Evolutionary conservation across 1,140 invertebrate species (phyloP), one percentile per base, ranked within the genome.

Genomic region (Anastrepha obliqua): DNA sequence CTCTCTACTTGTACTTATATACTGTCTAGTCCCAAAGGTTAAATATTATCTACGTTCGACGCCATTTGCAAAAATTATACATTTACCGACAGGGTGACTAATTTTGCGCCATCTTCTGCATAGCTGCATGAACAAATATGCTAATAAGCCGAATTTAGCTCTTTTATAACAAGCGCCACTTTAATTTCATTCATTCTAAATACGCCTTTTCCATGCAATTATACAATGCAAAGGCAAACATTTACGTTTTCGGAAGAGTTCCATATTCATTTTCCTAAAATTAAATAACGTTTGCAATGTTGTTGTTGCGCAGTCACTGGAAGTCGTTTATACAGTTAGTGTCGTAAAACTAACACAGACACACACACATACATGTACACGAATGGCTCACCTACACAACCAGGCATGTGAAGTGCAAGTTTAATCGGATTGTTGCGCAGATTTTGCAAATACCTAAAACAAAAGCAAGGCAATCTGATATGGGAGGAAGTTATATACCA

Each of bases 391-490:
- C 51, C 60, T 62, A 62, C 13, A 62, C 13, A 9, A 62, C 4
- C 60, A 5, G 60, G n/a, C 74, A 20, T 81, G n/a, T 81, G 4
- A 55, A 81, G 74, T 81, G 47, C 47, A 81, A 81, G 47, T 81
- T 81, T 81, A 81, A 81, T 58, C 74, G 74, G 74, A 81, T 81
- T 20, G 51, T 81, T 55, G n/a, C 74, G 47, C 74, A 81, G 47
- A 81, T 81, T 81, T 81, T 55, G 11, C 74, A 81, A 81, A 58
- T 81, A 15, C 47, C 8, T 9, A 81, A n/a, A 55, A 81, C 44
- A 81, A 55, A n/a, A 47, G 17, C 67, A n/a, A 47, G 39, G 44
- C 44, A 74, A 81, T 13, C 47, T 55, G 7, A 55, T 13, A 42
- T 20, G 42, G 17, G 47, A 58, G 17, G 7, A 9, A 29, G 74